Base-by-base conservation (phyloP, 2,113 vertebrate genomes). In the Xenopus tropicalis region DNA sequence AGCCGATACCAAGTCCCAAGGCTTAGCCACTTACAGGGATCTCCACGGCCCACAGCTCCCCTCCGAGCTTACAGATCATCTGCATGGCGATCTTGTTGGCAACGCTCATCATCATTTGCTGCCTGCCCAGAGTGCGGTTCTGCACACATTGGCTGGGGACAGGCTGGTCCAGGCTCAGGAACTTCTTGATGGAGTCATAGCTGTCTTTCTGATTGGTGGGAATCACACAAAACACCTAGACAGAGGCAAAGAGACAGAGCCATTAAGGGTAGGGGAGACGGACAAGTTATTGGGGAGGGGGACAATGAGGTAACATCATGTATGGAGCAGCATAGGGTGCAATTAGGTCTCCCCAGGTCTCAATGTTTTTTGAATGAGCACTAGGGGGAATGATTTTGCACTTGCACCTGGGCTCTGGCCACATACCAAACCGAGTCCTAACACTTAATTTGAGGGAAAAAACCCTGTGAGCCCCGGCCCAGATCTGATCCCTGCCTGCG, bases 11-110 rank as follows among this genome's bases (percentile, higher is more conserved):
- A n/a, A 37, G 2, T 37, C 29, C 29, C 10, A 37, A 37, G 29
- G 29, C 6, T 8, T 37, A 8, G 29, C 29, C 10, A 69, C 88
- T 89, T 77, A 90, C 86, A 1, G 85, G 87, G 21, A 88, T 87
- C 62, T 90, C 85, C 23, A 88, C 82, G 0, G 82, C 80, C 88
- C 88, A 90, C 25, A 87, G 78, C 62, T 87, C 86, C 16, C 86
- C 86, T 2, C 86, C 85, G 0, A 86, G 79, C 19, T 88, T 88
- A 23, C 86, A 89, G 72, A 69, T 37, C 62, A 89, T 76, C 42
- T 87, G 87, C 85, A 86, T 61, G 48, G 83, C 85, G 1, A 89
- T 77, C 77, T 82, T 89, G 21, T 79, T 80, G 61, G 82, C 74
- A 0, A 87, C 16, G 1, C 79, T 86, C 86, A 84, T 83, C 70